Base-by-base conservation (phyloP, 2,888 invertebrate genomes). In the Augochlorella aurata region DNA sequence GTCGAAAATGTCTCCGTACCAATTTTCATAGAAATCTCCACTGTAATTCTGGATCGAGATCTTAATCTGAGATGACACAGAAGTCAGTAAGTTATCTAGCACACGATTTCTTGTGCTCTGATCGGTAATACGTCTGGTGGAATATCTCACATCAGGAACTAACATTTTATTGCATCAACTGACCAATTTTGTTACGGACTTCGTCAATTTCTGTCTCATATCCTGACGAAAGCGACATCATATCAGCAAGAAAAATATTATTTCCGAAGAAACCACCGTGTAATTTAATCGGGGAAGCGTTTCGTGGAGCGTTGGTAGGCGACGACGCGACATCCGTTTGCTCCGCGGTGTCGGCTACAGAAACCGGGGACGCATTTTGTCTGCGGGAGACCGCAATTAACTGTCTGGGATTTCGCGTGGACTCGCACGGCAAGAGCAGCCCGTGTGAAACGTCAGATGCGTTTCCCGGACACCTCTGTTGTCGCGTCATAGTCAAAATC, bases 381-480 rank as follows among this genome's bases (percentile, higher is more conserved):
- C 88, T 89, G 91, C 82, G 92, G 91, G 81, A 85, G 85, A 90
- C 92, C 92, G 90, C 92, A 92, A 91, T 91, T 90, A 90, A 91
- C 90, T 88, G 89, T 88, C 89, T 85, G 86, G 86, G 85, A 87
- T 88, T 85, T 88, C 89, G 79, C 86, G 83, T 79, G 81, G 85
- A 83, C 84, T 85, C 80, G 81, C 85, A 85, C 90, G 89, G 88
- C 90, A 89, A 87, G 84, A 82, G 84, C 89, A 86, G 78, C 84
- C 79, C 76, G 84, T 87, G 89, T 82, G 91, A 92, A 90, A 90
- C 84, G 88, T 90, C 90, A 91, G 87, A 85, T 89, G 89, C 65
- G 83, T 79, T 84, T 83, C 83, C 18, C 71, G 85, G 74, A 81
- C 79, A 65, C 69, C 73, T 61, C 77, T 76, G 58, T 45, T 65